Base-by-base conservation (phyloP, 1,140 invertebrate species). In the Zaprionus kolodkinae region DNA sequence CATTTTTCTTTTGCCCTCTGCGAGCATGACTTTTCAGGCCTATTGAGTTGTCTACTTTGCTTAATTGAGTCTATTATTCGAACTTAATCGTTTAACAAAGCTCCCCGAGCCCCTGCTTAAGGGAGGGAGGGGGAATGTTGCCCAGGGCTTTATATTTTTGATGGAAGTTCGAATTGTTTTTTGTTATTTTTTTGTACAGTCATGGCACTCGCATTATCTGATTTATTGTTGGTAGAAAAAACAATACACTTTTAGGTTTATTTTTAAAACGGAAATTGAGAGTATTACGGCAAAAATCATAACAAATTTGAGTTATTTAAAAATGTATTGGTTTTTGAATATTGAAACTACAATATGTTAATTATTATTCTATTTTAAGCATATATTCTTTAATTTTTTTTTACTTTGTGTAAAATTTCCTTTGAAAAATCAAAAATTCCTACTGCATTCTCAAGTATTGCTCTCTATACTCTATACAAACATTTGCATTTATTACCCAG, bases 1-100 rank as follows among this genome's bases (percentile, higher is more conserved):
- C 54, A 75, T 71, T 75, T 64, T 75, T 74, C 65, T 74, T 69
- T 38, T 21, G 45, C 33, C 40, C n/a, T 15, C 40, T 3, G n/a
- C n/a, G 13, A 35, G 57, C 66, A 61, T 72, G 61, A 67, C 57
- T 65, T 69, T 45, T 76, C 45, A 66, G 65, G 56, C 72, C 83
- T 57, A 86, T 86, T 86, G 83, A 86, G 79, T 74, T 83, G 83
- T 86, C 83, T 88, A 83, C 79, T 83, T 87, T 87, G 79, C 66
- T 86, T 86, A 86, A 86, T 86, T 86, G 84, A 76, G 69, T 79
- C 72, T 65, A 86, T 86, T 86, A 88, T 86, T 83, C 79, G 72
- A 59, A 60, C 61, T 83, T 87, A 86, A 86, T 87, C 83, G 83
- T 52, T 63, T 50, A 76, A 86, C 83, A 86, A 79, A 74, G 72